Evolutionary conservation across 2,113 vertebrate species (phyloP).

Genomic region (Grammomys surdaster): DNA sequence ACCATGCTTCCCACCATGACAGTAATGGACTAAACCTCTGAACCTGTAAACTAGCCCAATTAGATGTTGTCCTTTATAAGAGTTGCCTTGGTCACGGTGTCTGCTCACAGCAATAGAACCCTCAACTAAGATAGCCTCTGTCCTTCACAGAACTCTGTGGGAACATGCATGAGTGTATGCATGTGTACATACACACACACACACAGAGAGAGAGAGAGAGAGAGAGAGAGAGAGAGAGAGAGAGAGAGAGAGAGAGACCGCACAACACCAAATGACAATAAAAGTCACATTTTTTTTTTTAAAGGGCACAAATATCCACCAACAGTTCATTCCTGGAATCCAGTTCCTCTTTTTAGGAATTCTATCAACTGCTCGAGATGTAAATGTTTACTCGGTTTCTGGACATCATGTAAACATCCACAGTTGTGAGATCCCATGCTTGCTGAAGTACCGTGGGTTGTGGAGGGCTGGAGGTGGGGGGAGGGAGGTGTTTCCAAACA

Average conservation of each 20-base stretch:
- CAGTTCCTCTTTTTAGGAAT: conserved; percentile 18
- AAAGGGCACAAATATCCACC: background rate
- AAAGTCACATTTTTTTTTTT: background rate
- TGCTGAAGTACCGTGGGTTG: background rate
- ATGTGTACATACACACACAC: too few relatives aligned
- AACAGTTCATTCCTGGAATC: background rate
- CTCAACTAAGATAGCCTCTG: background rate
- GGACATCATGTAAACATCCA: background rate
- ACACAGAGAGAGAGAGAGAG: background rate
- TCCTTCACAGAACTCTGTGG: background rate
- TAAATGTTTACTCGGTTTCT: conserved; percentile 47
- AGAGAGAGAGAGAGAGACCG: too few relatives aligned
- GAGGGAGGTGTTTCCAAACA: background rate
- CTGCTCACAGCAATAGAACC: background rate
- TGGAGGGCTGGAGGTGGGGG: background rate
- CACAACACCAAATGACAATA: background rate
- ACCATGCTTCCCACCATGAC: background rate
- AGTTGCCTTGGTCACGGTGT: background rate
- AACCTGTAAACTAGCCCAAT: background rate
- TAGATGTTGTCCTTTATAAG: background rate
- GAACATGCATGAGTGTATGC: background rate
- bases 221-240: too few relatives aligned
- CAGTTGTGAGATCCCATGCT: background rate
- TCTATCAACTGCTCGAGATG: conserved; percentile 10
- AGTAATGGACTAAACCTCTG: background rate